These are phyloP conservation scores for Rhyacichthys aspro DNA, from an alignment of 2,797 vertebrate genomes.

Conservation along the genomic window DNA sequence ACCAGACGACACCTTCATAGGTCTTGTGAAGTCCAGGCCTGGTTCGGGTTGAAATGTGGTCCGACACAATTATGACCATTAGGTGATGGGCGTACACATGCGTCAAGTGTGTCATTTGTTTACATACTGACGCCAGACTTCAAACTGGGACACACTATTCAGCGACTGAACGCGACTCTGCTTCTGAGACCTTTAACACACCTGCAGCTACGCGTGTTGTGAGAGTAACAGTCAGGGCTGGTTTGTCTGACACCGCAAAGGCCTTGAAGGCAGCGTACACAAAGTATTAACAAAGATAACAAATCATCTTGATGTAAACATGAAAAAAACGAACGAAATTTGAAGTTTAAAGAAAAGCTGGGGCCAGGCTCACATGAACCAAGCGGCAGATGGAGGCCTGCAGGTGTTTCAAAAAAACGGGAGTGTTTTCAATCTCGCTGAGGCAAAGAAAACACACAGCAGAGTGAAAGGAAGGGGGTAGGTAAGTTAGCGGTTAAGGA, in stretches of 20 bases:
- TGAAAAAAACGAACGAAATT: neutral
- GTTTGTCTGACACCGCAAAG: constrained; percentile 1
- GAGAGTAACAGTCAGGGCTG: neutral
- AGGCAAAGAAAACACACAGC: constrained; percentile 48
- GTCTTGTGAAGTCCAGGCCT: neutral
- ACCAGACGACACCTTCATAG: neutral
- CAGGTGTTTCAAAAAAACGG: constrained; percentile 51
- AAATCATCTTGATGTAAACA: neutral
- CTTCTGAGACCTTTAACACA: constrained; percentile 26
- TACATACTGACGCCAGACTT: constrained; percentile 35
- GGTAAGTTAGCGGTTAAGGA: neutral
- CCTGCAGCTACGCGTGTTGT: constrained; percentile 4
- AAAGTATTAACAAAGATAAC: neutral
- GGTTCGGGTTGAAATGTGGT: neutral
- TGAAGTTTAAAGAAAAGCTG: neutral
- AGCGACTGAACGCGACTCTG: constrained; percentile 20
- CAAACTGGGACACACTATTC: constrained; percentile 1
- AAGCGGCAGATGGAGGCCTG: constrained; percentile 34
- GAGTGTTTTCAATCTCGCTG: constrained; percentile 43
- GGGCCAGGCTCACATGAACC: constrained; percentile 11
- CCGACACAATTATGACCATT: neutral
- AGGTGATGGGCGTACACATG: neutral
- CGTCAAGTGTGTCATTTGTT: constrained; percentile 42
- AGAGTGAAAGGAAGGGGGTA: constrained; percentile 3
- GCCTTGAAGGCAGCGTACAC: neutral